Conservation (phyloP, 37 sponge, comb jelly and placozoan genomes). For the Oscarella lobularis region DNA sequence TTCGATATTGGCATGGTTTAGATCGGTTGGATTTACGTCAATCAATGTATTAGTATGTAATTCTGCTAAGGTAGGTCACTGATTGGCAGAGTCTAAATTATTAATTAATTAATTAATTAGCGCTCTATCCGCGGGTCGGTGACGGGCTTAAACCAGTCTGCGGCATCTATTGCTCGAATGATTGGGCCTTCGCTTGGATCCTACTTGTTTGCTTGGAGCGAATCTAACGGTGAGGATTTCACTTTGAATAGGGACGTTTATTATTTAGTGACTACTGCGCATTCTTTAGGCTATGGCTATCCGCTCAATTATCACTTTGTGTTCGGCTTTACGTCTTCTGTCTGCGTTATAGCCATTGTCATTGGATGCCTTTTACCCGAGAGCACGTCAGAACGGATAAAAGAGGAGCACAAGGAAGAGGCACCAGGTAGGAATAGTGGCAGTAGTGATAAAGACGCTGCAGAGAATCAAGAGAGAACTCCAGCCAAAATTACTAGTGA, state of each 20-base stretch:
- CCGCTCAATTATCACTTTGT: slow-evolving; percentile 69
- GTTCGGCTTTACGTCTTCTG: slow-evolving; percentile 27
- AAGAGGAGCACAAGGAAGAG: too few species aligned
- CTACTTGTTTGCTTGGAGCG: slow-evolving; percentile 75
- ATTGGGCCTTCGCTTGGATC: slow-evolving; percentile 48
- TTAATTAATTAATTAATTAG: too few species aligned
- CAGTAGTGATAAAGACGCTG: too few species aligned
- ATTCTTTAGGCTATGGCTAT: slow-evolving; percentile 37
- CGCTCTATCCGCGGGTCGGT: slow-evolving; percentile 30
- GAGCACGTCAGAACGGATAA: slow-evolving; percentile 50
- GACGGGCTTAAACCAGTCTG: slow-evolving; percentile 58
- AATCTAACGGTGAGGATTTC: slow-evolving; percentile 18
- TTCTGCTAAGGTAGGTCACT: not conserved
- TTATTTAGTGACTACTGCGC: too few species aligned
- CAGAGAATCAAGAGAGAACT: too few species aligned
- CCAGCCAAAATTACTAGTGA: too few species aligned
- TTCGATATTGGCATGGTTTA: not conserved
- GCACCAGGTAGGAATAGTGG: too few species aligned
- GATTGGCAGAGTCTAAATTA: too few species aligned
- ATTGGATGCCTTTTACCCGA: slow-evolving; percentile 38
- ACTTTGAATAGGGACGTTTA: too few species aligned
- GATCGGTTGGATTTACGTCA: slow-evolving; percentile 10
- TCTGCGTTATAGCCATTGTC: slow-evolving; percentile 7
- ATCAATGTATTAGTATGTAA: slow-evolving; percentile 4
- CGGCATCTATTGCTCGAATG: slow-evolving; percentile 36